A percentile compares a stretch with the other conserved stretches of the same genome.
phyloP scores from a whole-genome alignment of 92 coral and sea anemone species.

The Diadumene lineata region DNA sequence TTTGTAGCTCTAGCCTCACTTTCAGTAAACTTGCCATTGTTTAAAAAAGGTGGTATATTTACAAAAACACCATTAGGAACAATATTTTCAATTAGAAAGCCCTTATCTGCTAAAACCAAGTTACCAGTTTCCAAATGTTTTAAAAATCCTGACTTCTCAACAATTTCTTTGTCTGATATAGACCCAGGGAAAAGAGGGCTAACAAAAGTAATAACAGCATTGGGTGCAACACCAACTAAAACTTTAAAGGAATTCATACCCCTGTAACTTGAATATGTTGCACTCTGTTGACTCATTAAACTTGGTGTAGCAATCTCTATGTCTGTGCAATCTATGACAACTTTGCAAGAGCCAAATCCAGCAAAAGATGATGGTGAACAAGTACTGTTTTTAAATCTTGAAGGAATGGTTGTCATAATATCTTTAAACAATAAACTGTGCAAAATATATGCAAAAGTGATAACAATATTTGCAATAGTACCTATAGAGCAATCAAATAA shows the following conservation, averaged over 20 bases:
- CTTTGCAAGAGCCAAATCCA: background rate
- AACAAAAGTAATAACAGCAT: background rate
- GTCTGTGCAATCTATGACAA: slow-evolving; percentile 48
- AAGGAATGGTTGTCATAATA: background rate
- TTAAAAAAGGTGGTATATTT: no score
- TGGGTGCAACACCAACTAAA: background rate
- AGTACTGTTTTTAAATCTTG: background rate
- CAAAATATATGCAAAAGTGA: background rate
- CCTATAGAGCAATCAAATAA: slow-evolving; percentile 34
- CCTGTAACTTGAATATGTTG: background rate
- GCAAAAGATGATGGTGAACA: background rate
- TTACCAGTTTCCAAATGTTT: no score
- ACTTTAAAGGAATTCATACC: background rate
- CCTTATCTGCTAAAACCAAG: no score
- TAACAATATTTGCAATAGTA: background rate
- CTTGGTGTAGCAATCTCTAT: background rate
- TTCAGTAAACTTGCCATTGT: no score
- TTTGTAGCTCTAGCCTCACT: no score
- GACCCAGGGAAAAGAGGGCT: no score
- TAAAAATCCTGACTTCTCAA: no score
- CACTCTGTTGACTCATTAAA: slow-evolving; percentile 10
- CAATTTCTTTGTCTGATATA: no score
- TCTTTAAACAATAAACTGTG: background rate
- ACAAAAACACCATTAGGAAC: no score
- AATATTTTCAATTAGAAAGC: no score